Conservation (phyloP, 2,888 invertebrate genomes). For the Heteromyza rotundicornis region DNA sequence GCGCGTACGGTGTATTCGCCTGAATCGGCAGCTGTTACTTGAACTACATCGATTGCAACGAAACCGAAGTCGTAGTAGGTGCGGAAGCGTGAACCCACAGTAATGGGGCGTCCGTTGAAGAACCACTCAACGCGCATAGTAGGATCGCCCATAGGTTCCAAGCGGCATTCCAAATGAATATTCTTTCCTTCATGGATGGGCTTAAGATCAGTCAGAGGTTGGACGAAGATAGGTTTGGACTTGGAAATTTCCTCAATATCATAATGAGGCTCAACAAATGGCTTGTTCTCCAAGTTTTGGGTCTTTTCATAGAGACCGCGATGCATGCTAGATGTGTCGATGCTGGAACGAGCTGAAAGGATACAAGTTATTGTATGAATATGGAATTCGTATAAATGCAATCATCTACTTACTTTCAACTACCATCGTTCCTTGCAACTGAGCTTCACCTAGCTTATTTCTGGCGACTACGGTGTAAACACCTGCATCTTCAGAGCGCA, state of each 20-base stretch:
- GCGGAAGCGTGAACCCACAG: slow-evolving; percentile 89
- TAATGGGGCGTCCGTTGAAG: slow-evolving; percentile 88
- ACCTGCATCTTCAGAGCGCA: slow-evolving; percentile 91
- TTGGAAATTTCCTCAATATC: slow-evolving; percentile 91
- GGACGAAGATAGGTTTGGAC: slow-evolving; percentile 92
- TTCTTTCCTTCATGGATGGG: slow-evolving; percentile 87
- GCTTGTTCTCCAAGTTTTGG: slow-evolving; percentile 81
- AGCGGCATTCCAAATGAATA: slow-evolving; percentile 87
- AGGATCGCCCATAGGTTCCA: slow-evolving; percentile 95
- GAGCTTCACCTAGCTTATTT: slow-evolving; percentile 89
- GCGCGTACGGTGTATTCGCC: slow-evolving; percentile 95
- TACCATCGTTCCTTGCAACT: slow-evolving; percentile 81
- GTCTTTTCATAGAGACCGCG: slow-evolving; percentile 86
- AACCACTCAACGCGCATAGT: slow-evolving; percentile 96
- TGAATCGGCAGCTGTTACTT: slow-evolving; percentile 91
- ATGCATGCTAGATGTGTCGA: slow-evolving; percentile 91
- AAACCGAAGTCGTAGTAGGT: slow-evolving; percentile 98
- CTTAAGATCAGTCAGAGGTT: slow-evolving; percentile 85
- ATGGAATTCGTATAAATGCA: slow-evolving; percentile 16
- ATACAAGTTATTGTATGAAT: neutral
- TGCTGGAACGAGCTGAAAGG: slow-evolving; percentile 79
- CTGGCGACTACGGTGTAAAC: slow-evolving; percentile 92
- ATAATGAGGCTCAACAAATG: slow-evolving; percentile 86
- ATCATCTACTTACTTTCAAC: slow-evolving; percentile 84
- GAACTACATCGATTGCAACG: slow-evolving; percentile 93